Base-by-base conservation (phyloP, 2,797 vertebrate genomes). In the Micrastur ruficollis region DNA sequence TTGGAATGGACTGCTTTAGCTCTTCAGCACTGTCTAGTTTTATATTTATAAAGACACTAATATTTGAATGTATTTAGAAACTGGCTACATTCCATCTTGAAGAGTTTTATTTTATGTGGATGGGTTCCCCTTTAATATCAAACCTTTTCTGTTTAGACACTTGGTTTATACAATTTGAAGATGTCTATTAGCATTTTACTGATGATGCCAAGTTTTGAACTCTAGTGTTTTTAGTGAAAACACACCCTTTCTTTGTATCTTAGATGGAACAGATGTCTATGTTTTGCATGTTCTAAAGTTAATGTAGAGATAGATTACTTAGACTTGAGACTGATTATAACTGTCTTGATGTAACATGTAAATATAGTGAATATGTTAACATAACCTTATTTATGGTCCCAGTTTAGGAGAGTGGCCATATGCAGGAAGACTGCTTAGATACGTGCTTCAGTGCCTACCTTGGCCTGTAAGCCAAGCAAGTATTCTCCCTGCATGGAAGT, bases 31-130 rank as follows among this genome's bases (percentile, higher is more conserved):
- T 89, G 63, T 80, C 23, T 89, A 65, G 42, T 76, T 93, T 68
- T 93, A 66, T 97, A 89, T 96, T 88, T 87, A 61, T 70, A 82
- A 70, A 81, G 53, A 70, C 65, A 76, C 67, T 92, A 91, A 85
- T 89, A 76, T 70, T 87, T 80, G 91, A 91, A 91, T 95, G 84
- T 92, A 84, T 95, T 94, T 95, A 73, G 88, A 95, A 95, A 91
- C 94, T 81, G 71, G 56, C 81, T 92, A 97, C 97, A 98, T 98
- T 98, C 98, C 97, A 76, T 81, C 81, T 95, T 74, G 58, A 92
- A 94, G 81, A 81, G 22, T 78, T 95, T 87, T 95, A 86, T 95
- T 90, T 71, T 83, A 59, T 87, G 40, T 79, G 61, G 61, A 82
- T 42, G 27, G 2, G 9, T 85, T 95, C 52, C 19, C 27, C 22